These are phyloP conservation scores for Hippopotamyrus pictus DNA, from an alignment of 2,797 vertebrate genomes.

Conservation along the genomic window DNA sequence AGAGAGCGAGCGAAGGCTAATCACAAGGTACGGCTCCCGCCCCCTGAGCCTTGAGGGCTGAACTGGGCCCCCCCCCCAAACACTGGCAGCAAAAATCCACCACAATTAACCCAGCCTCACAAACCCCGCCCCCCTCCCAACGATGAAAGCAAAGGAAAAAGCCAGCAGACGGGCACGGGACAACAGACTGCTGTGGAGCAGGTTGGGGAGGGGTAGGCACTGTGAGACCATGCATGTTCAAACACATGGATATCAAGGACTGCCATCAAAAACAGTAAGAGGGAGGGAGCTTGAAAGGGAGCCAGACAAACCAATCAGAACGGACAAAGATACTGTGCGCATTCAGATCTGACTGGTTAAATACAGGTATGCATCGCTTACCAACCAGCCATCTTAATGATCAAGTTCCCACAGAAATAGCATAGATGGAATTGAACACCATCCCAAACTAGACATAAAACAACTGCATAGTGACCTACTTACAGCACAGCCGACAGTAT, in stretches of 20 bases:
- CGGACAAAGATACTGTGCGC: no score
- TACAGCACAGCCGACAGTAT: not conserved
- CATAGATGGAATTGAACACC: not conserved
- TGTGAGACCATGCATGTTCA: not conserved
- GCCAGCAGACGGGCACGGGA: not conserved
- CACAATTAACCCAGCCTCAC: conserved; percentile 38
- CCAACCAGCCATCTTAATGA: not conserved
- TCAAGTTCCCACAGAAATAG: not conserved
- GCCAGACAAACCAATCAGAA: not conserved
- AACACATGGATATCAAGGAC: not conserved
- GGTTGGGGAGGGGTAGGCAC: not conserved
- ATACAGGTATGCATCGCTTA: not conserved
- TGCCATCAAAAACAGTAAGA: not conserved
- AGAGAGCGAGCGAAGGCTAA: conserved; percentile 50
- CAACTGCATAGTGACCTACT: not conserved
- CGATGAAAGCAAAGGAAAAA: not conserved
- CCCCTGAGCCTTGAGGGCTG: conserved; percentile 58
- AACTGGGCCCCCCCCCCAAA: conserved; percentile 26
- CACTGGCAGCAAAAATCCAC: conserved; percentile 32
- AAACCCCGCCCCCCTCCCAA: conserved; percentile 7
- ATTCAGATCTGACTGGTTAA: not conserved
- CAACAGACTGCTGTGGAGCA: not conserved
- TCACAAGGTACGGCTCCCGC: conserved; percentile 51
- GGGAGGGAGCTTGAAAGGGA: not conserved
- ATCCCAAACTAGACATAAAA: not conserved